Base-by-base conservation (phyloP, 2,888 invertebrate species). In the Phytoseiulus persimilis region DNA sequence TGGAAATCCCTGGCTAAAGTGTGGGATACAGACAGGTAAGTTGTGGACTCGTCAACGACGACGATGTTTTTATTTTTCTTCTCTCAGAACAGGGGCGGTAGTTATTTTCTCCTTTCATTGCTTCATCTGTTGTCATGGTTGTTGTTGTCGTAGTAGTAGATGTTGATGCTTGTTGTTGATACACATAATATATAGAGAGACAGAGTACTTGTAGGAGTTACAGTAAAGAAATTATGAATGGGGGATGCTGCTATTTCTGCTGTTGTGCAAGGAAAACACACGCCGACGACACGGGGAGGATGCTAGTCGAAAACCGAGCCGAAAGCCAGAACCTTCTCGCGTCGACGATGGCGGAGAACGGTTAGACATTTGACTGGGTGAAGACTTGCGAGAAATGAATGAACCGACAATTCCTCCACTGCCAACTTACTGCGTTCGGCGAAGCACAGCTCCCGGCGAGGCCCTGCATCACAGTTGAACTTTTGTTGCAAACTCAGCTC, bases 1-100 rank as follows among this genome's bases (percentile, higher is more conserved):
- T 46, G 23, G 65, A 39, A 39, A 39, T 39, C 39, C 65, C 65
- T 65, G 65, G 65, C 65, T 65, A 65, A 14, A 28, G 5, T 65
- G 14, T 65, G 65, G 65, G 23, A 65, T 65, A 65, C 65, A 65
- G 28, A 65, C 65, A 65, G 5, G 5, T 65, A 65, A 18, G 65
- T 65, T 18, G 65, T 65, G 5, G 9, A 65, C 65, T 65, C 65
- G 65, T 65, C 65, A 65, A 65, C 65, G 65, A 65, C 65, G 65
- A 65, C 65, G 65, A 65, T 65, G 65, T 65, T 65, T 65, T 65
- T 65, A 65, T 65, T 65, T 65, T 65, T 65, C 65, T 65, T 65
- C 65, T 14, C 28, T 65, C 18, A 65, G 65, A 65, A 65, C 65
- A 65, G 65, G 65, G 65, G 39, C 39, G 65, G 18, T 28, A 28